Base-by-base conservation (phyloP, 2,888 invertebrate genomes). In the Melanostoma mellinum region DNA sequence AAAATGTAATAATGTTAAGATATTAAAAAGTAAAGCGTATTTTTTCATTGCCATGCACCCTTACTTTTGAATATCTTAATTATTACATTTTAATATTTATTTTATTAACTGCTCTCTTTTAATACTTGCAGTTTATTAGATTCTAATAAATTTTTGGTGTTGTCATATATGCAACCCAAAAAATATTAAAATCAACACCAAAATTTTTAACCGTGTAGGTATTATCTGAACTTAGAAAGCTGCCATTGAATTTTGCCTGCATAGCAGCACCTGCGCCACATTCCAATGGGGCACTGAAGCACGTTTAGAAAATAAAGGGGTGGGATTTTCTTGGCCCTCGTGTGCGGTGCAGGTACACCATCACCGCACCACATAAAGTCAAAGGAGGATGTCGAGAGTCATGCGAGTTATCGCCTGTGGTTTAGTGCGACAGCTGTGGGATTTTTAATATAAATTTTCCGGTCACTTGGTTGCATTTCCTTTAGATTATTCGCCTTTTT, bases 391-490 rank as follows among this genome's bases (percentile, higher is more conserved):
- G 68, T 77, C 52, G 73, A 58, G 73, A 82, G 82, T 78, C 82
- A 74, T 78, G 79, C 84, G 71, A 79, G 84, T 79, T 79, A 84
- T 84, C 84, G 84, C 84, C 74, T 79, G 84, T 79, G 84, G 79
- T 84, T 84, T 79, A 84, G 65, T 71, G 84, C 84, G 84, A 84
- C 84, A 84, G 79, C 74, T 84, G 84, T 84, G 84, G 74, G 79
- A 84, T 79, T 84, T 84, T 84, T 84, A 84, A 84, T 84, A 84
- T 84, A 84, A 84, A 84, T 79, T 84, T 84, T 84, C 84, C 79
- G 84, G 84, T 71, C 84, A 79, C 79, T 84, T 84, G 79, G 74
- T 52, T 79, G 56, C 68, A 63, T 74, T 69, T 74, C 60, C 65
- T 65, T 65, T 69, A 44, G 50, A 63, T 84, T 82, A 73, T 38